phyloP scores from a whole-genome alignment of 2,888 invertebrate genomes.

The Podotricha telesiphe region DNA sequence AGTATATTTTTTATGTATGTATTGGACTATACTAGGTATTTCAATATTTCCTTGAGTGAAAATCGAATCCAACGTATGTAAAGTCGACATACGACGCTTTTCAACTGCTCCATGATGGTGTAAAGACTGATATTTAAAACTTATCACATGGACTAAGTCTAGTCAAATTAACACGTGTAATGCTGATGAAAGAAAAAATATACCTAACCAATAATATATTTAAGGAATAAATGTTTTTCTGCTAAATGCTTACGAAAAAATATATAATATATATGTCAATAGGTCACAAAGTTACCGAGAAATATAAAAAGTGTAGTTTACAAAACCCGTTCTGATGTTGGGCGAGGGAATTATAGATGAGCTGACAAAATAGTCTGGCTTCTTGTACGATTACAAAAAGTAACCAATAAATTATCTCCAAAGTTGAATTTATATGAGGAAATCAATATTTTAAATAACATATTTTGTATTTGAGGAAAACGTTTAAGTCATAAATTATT shows the following conservation, averaged over 20 bases:
- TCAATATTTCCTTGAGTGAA: too few relatives aligned
- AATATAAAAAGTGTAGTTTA: conserved; percentile 8
- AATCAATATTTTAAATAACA: conserved; percentile 8
- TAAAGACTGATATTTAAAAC: too few relatives aligned
- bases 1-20: too few relatives aligned
- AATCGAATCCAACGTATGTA: too few relatives aligned
- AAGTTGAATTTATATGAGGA: background rate
- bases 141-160: too few relatives aligned
- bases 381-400: conserved; percentile 7
- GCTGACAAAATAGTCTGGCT: conserved; percentile 17
- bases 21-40: too few relatives aligned
- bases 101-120: too few relatives aligned
- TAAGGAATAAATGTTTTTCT: background rate
- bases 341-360: conserved; percentile 14
- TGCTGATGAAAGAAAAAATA: background rate
- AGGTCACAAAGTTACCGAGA: conserved; percentile 9
- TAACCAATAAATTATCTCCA: conserved; percentile 2
- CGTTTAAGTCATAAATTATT: background rate
- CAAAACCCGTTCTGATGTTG: conserved; percentile 6
- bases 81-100: too few relatives aligned
- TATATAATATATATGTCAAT: conserved; percentile 13
- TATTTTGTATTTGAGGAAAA: background rate
- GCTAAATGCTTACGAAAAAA: background rate
- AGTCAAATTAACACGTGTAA: background rate
- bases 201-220: background rate